Base-by-base conservation (phyloP, 2,888 invertebrate species). In the Pammene fasciana region DNA sequence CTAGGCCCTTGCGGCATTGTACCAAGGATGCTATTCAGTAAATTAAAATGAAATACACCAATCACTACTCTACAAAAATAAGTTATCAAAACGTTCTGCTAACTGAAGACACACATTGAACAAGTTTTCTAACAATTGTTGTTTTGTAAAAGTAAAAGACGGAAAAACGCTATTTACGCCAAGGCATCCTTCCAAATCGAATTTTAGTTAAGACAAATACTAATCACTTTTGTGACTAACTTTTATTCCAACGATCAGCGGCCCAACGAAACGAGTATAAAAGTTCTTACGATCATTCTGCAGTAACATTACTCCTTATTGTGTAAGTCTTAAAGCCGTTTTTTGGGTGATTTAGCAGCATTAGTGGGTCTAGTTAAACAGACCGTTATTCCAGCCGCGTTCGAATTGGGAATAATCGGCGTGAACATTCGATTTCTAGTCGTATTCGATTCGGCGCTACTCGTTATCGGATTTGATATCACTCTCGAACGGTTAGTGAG, bases 351-450 rank as follows among this genome's bases (percentile, higher is more conserved):
- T 43, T 54, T 14, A 41, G n/a, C 6, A 7, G 67, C 43, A 70
- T 48, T 16, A 46, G 38, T n/a, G 13, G 52, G 45, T 65, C 38
- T 62, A 43, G 65, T 71, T 71, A 65, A 65, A 57, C 57, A 66
- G 52, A 59, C 16, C 70, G 62, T 62, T 71, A 70, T 72, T 70
- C 72, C 52, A 67, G 62, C 62, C 72, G 72, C 62, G 71, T 64
- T 75, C 62, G 57, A 72, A 68, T 59, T 64, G 61, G 76, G 77
- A 75, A 76, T 76, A 78, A 81, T 82, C 80, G 76, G 71, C 70
- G 73, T 67, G 76, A 74, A 73, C 75, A 77, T 76, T 77, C 75
- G 75, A 75, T 76, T 78, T 75, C 71, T 56, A 67, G 65, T 65
- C 57, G 62, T 52, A 16, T 52, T 65, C 70, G 68, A 45, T 65